phyloP scores from a whole-genome alignment of 2,888 invertebrate species.

The Drosophila pseudotalamancana region DNA sequence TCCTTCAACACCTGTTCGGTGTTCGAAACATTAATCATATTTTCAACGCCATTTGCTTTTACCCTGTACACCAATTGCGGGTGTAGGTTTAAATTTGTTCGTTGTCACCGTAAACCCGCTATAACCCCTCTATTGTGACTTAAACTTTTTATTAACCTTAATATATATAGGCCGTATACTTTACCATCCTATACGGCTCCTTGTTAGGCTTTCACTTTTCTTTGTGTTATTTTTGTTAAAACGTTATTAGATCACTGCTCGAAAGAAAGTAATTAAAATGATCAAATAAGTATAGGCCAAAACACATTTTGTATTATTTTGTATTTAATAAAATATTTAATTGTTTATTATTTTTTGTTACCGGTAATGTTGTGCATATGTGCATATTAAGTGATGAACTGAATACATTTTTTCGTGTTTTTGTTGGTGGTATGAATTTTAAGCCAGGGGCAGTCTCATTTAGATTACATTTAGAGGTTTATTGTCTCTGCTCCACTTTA shows the following conservation, averaged over 20 bases:
- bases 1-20: constrained; percentile 42
- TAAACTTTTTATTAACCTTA: constrained; percentile 76
- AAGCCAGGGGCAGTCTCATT: constrained; percentile 72
- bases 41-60: constrained; percentile 54
- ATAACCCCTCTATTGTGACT: constrained; percentile 35
- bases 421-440: constrained; percentile 54
- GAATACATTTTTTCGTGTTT: constrained; percentile 61
- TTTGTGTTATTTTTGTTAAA: constrained; percentile 49
- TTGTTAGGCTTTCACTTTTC: constrained; percentile 70
- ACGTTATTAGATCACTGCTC: constrained; percentile 40
- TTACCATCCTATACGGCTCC: constrained; percentile 43
- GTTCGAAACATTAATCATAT: constrained; percentile 64
- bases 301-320: too few species aligned
- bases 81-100: constrained; percentile 58
- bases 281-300: constrained; percentile 73
- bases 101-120: neutral
- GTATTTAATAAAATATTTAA: constrained; percentile 67
- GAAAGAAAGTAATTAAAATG: constrained; percentile 74
- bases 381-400: constrained; percentile 73
- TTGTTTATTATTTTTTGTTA: constrained; percentile 34
- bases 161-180: constrained; percentile 57
- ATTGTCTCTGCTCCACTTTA: constrained; percentile 24
- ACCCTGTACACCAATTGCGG: constrained; percentile 34
- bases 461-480: constrained; percentile 55
- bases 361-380: constrained; percentile 57